Percentiles rank a stretch among this genome's conserved stretches.
These are phyloP conservation scores for Rhincodon typus DNA, from an alignment of 2,797 vertebrate species.

Conservation along the genomic window DNA sequence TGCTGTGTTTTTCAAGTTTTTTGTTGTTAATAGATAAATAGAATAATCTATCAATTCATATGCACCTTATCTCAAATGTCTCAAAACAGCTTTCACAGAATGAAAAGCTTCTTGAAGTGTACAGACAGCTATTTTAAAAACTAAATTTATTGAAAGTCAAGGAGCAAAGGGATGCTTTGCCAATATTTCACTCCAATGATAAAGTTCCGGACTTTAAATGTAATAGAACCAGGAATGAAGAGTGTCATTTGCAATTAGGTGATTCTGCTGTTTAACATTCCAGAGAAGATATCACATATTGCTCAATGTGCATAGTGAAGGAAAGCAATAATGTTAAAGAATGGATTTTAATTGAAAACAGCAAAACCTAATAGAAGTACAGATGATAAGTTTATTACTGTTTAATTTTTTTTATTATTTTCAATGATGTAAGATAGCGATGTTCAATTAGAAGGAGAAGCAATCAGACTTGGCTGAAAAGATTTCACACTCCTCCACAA, in stretches of 20 bases:
- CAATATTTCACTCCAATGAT: neutral
- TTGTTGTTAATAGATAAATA: neutral
- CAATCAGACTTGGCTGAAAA: conserved; percentile 5
- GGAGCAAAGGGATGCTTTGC: neutral
- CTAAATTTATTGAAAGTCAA: neutral
- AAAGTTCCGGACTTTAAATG: neutral
- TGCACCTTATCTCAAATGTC: neutral
- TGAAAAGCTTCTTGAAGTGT: neutral
- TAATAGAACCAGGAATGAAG: neutral
- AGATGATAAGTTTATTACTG: conserved; percentile 7
- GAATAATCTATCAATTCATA: neutral
- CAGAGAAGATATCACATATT: neutral
- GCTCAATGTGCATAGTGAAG: neutral
- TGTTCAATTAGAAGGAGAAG: conserved; percentile 7
- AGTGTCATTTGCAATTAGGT: neutral
- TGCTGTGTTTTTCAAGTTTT: neutral
- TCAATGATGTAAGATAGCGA: neutral
- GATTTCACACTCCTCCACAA: neutral
- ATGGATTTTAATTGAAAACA: conserved; percentile 17
- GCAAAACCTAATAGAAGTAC: neutral
- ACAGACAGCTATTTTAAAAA: neutral
- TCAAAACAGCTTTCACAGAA: neutral
- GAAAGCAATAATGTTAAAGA: neutral
- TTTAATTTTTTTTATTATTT: conserved; percentile 20
- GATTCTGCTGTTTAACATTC: neutral